These are phyloP conservation scores for Pycnonotus jocosus DNA, from an alignment of 2,113 vertebrate species.

Conservation along the genomic window DNA sequence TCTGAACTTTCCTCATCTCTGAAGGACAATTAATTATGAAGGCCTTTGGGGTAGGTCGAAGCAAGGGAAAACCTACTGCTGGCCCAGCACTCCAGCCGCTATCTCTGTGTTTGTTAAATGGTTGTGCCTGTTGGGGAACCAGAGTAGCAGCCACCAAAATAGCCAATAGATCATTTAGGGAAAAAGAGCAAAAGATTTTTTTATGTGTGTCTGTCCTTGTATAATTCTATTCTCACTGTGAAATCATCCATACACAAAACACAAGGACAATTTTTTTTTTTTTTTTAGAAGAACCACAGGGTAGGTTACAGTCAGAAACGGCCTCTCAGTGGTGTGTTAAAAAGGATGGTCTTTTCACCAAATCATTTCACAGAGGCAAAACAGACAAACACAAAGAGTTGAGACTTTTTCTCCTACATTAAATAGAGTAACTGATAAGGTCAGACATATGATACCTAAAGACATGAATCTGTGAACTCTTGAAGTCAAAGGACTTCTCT, in stretches of 20 bases:
- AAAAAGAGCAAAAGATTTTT: slow-evolving; percentile 75
- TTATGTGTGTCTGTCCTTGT: slow-evolving; percentile 76
- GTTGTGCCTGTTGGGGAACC: slow-evolving; percentile 71
- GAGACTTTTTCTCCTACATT: slow-evolving; percentile 85
- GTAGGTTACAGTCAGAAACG: slow-evolving; percentile 80
- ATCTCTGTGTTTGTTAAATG: slow-evolving; percentile 71
- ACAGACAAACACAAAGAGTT: slow-evolving; percentile 89
- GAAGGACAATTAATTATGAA: slow-evolving; percentile 88
- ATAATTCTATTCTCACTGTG: slow-evolving; percentile 83
- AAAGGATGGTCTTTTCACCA: slow-evolving; percentile 84
- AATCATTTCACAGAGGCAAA: slow-evolving; percentile 85
- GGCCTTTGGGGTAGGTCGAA: slow-evolving; percentile 83
- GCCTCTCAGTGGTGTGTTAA: slow-evolving; percentile 80
- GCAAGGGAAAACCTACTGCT: slow-evolving; percentile 73
- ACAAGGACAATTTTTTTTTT: slow-evolving; percentile 75
- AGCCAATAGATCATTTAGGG: slow-evolving; percentile 70
- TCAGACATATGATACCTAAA: slow-evolving; percentile 89
- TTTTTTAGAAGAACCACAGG: slow-evolving; percentile 78
- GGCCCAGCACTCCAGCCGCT: slow-evolving; percentile 64
- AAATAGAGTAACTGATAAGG: slow-evolving; percentile 95
- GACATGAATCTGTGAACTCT: slow-evolving; percentile 88
- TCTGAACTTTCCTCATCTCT: slow-evolving; percentile 83
- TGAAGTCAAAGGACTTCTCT: slow-evolving; percentile 85
- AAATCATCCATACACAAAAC: slow-evolving; percentile 84
- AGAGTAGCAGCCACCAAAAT: slow-evolving; percentile 68